phyloP scores from a whole-genome alignment of 1,140 invertebrate genomes.

The Leguminivora glycinivorella region DNA sequence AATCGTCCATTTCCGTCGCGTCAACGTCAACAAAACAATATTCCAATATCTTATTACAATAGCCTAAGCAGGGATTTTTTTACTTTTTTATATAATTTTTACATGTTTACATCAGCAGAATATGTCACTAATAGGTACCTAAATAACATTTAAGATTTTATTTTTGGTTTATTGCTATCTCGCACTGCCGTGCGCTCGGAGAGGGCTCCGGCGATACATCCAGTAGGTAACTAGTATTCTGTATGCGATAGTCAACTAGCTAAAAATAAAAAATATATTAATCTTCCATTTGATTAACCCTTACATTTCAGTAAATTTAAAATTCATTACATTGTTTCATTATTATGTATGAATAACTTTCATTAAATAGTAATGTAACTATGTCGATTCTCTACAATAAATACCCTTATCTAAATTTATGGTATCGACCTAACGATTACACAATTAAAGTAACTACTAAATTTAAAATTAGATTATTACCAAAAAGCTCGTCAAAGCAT shows the following conservation, averaged over 20 bases:
- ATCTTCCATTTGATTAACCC: conserved; percentile 71
- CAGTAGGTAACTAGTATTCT: conserved; percentile 59
- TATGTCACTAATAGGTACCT: conserved; percentile 70
- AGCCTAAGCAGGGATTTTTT: conserved; percentile 77
- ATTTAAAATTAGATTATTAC: conserved; percentile 77
- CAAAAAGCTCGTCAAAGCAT: conserved; percentile 79
- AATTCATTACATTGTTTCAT: conserved; percentile 69
- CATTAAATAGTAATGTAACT: conserved; percentile 73
- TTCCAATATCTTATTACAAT: conserved; percentile 71
- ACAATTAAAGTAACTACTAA: conserved; percentile 76
- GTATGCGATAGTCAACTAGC: conserved; percentile 74
- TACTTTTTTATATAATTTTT: conserved; percentile 73
- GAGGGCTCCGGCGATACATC: conserved; percentile 36
- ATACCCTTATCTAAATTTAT: conserved; percentile 77
- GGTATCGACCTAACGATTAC: conserved; percentile 75
- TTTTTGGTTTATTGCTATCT: conserved; percentile 77
- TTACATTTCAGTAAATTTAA: conserved; percentile 66
- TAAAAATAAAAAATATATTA: conserved; percentile 79
- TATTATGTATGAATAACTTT: conserved; percentile 75
- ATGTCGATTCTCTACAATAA: conserved; percentile 74
- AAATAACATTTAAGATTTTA: conserved; percentile 74
- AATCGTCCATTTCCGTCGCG: conserved; percentile 62
- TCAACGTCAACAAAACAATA: conserved; percentile 68
- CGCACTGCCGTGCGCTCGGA: conserved; percentile 55
- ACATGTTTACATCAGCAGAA: conserved; percentile 75